Evolutionary conservation across 2,113 vertebrate species (phyloP).

Genomic region (Dicerorhinus sumatrensis): DNA sequence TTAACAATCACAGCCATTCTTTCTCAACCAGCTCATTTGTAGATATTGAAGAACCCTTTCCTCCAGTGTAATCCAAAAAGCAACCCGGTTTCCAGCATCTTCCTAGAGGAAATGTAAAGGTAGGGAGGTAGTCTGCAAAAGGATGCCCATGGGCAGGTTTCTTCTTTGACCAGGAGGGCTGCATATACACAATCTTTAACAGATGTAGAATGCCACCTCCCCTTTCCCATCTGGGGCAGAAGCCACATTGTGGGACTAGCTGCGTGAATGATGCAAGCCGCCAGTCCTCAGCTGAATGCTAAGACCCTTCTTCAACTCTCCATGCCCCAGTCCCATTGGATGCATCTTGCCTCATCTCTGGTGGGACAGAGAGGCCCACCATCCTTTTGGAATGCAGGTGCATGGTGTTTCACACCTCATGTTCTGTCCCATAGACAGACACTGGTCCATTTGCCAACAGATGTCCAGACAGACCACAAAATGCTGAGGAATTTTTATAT

Average conservation of each 20-base stretch:
- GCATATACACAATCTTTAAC: not conserved
- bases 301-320: not conserved
- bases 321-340: fast-evolving
- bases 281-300: not conserved
- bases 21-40: not conserved
- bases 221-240: not conserved
- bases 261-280: fast-evolving
- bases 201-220: too few species aligned
- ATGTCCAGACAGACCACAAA: not conserved
- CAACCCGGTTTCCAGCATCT: not conserved
- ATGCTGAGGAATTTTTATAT: too few species aligned
- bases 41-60: not conserved
- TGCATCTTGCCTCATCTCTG: not conserved
- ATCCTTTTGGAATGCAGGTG: not conserved
- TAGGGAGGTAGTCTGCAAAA: not conserved
- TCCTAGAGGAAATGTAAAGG: not conserved
- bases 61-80: not conserved
- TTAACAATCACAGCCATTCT: not conserved
- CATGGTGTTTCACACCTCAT: not conserved
- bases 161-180: not conserved
- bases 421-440: not conserved
- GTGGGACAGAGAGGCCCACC: not conserved
- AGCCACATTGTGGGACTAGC: fast-evolving
- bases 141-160: fast-evolving
- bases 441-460: not conserved